Base-by-base conservation (phyloP, 2,888 invertebrate species). In the Dinocampus coccinellae region DNA sequence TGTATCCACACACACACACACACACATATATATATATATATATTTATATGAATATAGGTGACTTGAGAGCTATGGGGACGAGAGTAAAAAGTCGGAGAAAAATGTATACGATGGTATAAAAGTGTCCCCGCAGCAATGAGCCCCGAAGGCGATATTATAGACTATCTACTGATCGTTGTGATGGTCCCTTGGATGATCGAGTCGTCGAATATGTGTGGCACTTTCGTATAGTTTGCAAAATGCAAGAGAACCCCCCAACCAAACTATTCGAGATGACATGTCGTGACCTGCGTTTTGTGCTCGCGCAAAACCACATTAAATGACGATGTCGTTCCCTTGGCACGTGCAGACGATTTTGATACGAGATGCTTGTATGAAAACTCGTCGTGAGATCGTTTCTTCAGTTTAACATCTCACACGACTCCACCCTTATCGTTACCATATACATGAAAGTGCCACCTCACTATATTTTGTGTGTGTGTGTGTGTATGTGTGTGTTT, bases 111-210 rank as follows among this genome's bases (percentile, higher is more conserved):
- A 58, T 16, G 34, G 20, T 47, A 47, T 55, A 60, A 52, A 60
- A 36, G 34, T 61, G 36, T n/a, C 22, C 60, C 36, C n/a, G 36
- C 42, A 60, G 70, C n/a, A 36, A 71, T 71, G 70, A 71, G 66
- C 55, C 70, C 70, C 70, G 65, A 16, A 53, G 70, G 70, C 70
- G 61, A 71, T 71, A 71, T 71, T 62, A 66, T 22, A 66, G 47
- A 47, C 47, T 47, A 7, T 16, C n/a, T n/a, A n/a, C n/a, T n/a
- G 36, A 58, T 60, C 52, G 52, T 61, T 16, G 13, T 61, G 61
- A 71, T 66, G 61, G 61, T 71, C 66, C 61, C 62, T 42, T 42
- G 13, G 62, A 66, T 71, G 71, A 71, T 71, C 66, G 66, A 71
- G 62, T 66, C 33, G 57, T 55, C 47, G 16, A 47, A 16, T 47